Percentiles rank a stretch among this genome's conserved stretches.
These are phyloP conservation scores for Calameuta pallipes DNA, from an alignment of 2,888 invertebrate species.

Conservation along the genomic window DNA sequence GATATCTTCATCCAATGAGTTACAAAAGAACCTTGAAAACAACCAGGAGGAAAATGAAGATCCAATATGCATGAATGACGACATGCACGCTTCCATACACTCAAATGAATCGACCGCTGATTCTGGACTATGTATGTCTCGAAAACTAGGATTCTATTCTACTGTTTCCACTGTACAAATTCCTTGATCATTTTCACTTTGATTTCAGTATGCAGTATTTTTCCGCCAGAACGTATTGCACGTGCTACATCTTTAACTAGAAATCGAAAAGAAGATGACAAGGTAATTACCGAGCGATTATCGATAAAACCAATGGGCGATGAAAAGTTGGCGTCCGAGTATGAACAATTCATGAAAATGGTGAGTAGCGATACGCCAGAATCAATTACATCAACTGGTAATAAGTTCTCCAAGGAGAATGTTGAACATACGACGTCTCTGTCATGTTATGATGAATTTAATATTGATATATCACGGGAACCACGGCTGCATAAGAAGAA, in stretches of 20 bases:
- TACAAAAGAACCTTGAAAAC: constrained; percentile 1
- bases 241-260: neutral
- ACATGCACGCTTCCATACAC: neutral
- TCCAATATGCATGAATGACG: neutral
- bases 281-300: neutral
- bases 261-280: neutral
- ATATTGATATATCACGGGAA: constrained; percentile 5
- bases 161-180: neutral
- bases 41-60: neutral
- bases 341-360: constrained; percentile 73
- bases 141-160: neutral
- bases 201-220: neutral
- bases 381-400: neutral
- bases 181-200: neutral
- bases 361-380: constrained; percentile 61
- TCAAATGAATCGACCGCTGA: neutral
- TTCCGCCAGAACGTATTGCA: neutral
- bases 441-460: constrained; percentile 23
- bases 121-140: neutral
- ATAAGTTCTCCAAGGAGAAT: constrained; percentile 1
- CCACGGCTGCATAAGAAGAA: neutral
- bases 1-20: constrained; percentile 6
- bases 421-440: constrained; percentile 1
- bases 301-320: constrained; percentile 34
- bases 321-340: constrained; percentile 67